Evolutionary conservation across 1,140 invertebrate species (phyloP), one percentile per base, ranked within the genome.

Genomic region (Achroia grisella): DNA sequence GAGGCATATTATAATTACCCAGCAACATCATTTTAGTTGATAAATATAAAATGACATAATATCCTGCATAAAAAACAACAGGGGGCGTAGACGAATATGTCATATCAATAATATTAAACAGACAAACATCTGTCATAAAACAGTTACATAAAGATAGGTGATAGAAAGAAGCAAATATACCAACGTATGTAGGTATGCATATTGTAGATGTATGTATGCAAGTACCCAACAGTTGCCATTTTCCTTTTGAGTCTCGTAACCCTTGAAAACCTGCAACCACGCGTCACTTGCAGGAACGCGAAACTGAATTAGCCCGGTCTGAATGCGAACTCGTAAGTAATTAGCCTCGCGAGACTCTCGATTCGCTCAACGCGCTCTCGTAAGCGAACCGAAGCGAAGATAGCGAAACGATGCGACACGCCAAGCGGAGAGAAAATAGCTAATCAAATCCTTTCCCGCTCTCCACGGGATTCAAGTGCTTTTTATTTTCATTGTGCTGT

Each of bases 301-400:
- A 82, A 79, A 79, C 71, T 62, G 75, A 82, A 82, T 82, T 82
- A 79, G 70, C 72, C 64, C 45, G 17, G 68, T 72, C 66, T 77
- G 78, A 79, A 82, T 78, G 71, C 68, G 46, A 78, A 77, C 70
- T 77, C 71, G 78, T 80, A 83, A 80, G 76, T 83, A 83, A 83
- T 83, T 83, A 78, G 79, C 72, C 79, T 68, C 71, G 68, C 66
- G 78, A 76, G 78, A 76, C 70, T 70, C 78, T 82, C 72, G 72
- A 80, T 71, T 40, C 73, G 71, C 44, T 60, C 50, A 39, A 42
- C 45, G 53, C 59, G 54, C 74, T 65, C 78, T 82, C 62, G 66
- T 72, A 70, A 74, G 66, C 75, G 71, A 75, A 70, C 62, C 78
- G 71, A 59, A 71, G 67, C 65, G 69, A 82, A 78, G 75, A 74